Percentiles rank a stretch among this genome's conserved stretches.
Evolutionary conservation across 2,797 vertebrate species (phyloP).

Genomic region (Myripristis jacobus): DNA sequence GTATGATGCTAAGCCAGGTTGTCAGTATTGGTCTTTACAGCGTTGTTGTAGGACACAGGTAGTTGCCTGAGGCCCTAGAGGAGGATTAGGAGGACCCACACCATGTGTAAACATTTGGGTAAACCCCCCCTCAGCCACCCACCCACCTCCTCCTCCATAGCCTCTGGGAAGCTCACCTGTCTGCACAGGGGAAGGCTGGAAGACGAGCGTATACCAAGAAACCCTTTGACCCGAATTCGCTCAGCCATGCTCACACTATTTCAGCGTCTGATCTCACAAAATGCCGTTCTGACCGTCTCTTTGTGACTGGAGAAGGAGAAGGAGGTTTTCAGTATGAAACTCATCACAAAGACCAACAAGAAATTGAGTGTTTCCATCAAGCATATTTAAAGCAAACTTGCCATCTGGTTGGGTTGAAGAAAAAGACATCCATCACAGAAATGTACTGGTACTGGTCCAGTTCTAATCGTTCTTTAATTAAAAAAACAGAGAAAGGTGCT

Average conservation of each 20-base stretch:
- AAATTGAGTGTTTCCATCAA: background rate
- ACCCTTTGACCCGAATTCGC: constrained; percentile 58
- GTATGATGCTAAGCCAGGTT: constrained; percentile 56
- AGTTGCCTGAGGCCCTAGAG: constrained; percentile 61
- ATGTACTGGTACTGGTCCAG: too few relatives aligned
- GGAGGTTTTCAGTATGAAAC: constrained; percentile 23
- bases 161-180: constrained; percentile 74
- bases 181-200: constrained; percentile 46
- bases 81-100: constrained; percentile 74
- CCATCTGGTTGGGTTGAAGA: too few relatives aligned
- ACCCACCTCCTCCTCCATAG: constrained; percentile 47
- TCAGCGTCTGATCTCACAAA: constrained; percentile 31
- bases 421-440: too few relatives aligned
- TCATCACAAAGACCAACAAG: constrained; percentile 35
- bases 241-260: constrained; percentile 36
- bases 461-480: too few relatives aligned
- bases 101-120: constrained; percentile 76
- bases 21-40: constrained; percentile 65
- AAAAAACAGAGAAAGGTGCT: too few relatives aligned
- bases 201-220: constrained; percentile 46
- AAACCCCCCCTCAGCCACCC: constrained; percentile 31
- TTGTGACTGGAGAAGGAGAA: constrained; percentile 46
- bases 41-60: constrained; percentile 62
- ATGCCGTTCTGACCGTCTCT: constrained; percentile 21
- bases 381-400: background rate